A percentile compares a stretch with the other conserved stretches of the same genome.
These are phyloP conservation scores for Enteromius treurensis DNA, from an alignment of 2,797 vertebrate species.

Conservation along the genomic window DNA sequence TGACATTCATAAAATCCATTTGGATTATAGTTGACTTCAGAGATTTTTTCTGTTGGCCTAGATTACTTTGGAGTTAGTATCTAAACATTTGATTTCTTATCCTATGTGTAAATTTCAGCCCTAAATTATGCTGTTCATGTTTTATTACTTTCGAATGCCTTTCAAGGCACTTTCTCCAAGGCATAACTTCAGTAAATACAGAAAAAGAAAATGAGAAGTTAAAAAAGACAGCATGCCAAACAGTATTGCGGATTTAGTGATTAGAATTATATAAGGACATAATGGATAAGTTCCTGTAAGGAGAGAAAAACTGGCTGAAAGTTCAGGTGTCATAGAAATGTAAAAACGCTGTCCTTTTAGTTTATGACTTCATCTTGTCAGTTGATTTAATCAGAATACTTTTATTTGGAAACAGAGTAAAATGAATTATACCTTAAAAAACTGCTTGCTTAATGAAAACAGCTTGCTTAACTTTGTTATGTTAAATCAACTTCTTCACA, in stretches of 20 bases:
- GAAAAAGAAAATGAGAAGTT: neutral
- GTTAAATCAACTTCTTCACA: too few relatives aligned
- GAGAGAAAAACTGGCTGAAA: neutral
- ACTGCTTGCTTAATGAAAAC: neutral
- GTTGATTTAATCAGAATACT: neutral
- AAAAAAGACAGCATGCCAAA: neutral
- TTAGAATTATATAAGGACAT: neutral
- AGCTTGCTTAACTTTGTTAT: neutral
- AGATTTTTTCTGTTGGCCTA: neutral
- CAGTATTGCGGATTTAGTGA: neutral
- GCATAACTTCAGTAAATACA: neutral
- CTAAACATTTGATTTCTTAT: neutral
- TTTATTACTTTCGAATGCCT: neutral
- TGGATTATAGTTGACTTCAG: neutral
- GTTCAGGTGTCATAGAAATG: neutral
- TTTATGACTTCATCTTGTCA: neutral
- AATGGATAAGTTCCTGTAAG: neutral
- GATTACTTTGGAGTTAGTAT: neutral
- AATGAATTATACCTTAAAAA: neutral
- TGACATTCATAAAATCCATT: neutral
- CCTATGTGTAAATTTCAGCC: conserved; percentile 1
- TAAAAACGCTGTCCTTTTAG: neutral
- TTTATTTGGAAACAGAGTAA: neutral
- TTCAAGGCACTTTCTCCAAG: neutral
- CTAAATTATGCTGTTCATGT: neutral